Base-by-base conservation (phyloP, 2,113 vertebrate species). In the Crotophaga sulcirostris region DNA sequence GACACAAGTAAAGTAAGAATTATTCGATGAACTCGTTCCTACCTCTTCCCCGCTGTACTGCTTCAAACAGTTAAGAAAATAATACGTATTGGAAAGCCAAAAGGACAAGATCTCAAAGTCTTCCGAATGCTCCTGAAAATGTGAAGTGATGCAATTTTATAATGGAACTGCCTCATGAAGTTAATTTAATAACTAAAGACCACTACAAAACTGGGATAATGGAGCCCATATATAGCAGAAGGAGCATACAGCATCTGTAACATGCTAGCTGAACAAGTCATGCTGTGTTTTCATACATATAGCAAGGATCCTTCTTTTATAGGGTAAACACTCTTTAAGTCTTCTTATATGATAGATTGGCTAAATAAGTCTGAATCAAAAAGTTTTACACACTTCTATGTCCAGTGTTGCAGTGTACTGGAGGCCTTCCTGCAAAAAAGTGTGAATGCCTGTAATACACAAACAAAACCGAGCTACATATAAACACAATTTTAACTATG, bases 1-100 rank as follows among this genome's bases (percentile, higher is more conserved):
- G 15, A 28, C 23, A 36, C 40, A 58, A 34, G 33, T 54, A 34
- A 92, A 69, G 11, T 5, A 70, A 84, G 74, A 78, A 93, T 36
- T n/a, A 76, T 40, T 76, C 83, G 13, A 59, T 52, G 0, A 92
- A 84, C 77, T 73, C 1, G 16, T 47, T 67, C 98, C 44, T 97
- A 99, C 99, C 98, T 99, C 99, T 95, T 99, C 99, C 8, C 99
- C 99, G 5, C 99, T 99, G 98, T 99, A 99, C 86, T 99, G 99
- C 97, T 99, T 99, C 96, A 99, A 96, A 95, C 99, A 99, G 96
- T 99, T 99, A 80, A 99, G 99, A 93, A 99, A 98, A 94, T 99
- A 98, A 19, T 98, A 99, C 0, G 98, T 98, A 90, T 99, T 99
- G 54, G 99, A 99, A 66, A 99, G 98, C 99, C 99, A 99, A 86